Evolutionary conservation across 2,113 vertebrate species (phyloP), one percentile per base, ranked within the genome.

Genomic region (Oncorhynchus tshawytscha): DNA sequence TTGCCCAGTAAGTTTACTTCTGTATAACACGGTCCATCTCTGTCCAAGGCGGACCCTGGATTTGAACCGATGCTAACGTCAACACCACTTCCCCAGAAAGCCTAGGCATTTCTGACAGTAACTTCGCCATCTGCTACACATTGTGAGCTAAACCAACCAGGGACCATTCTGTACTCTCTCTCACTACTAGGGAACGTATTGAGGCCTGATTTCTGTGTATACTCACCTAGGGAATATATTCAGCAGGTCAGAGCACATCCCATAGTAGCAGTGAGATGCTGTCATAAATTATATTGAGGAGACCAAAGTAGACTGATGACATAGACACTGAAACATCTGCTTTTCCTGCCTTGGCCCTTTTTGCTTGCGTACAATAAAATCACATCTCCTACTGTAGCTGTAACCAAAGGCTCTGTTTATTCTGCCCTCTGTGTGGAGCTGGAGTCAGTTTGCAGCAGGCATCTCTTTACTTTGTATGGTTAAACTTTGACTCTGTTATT

Each of bases 211-310:
- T 20, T 51, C 39, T 51, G 49, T 34, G 75, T 73, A 73, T 78
- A 84, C 64, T 64, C 80, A 12, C 48, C 0, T 24, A 78, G 49
- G 18, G 5, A 54, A 67, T 69, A 49, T n/a, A 20, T 69, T 66
- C 25, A 15, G 59, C 81, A 74, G 76, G 84, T 84, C 70, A 49
- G 76, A 72, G 31, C 83, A 6, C 3, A 81, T 86, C 73, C 72
- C 74, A 34, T 75, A 69, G 72, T 54, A 75, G 70, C 77, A 78
- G 59, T 70, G 64, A 77, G 74, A 71, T 64, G 57, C 67, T 76
- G 64, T 73, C 60, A 75, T 54, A 81, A 57, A 72, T 77, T 45
- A 76, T 74, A 51, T 15, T 54, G 66, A 15, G 31, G 71, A 45
- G 8, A 65, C 27, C 62, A 75, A 77, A 80, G 27, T 22, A 65